Percentiles rank a stretch among this genome's conserved stretches.
phyloP scores from a whole-genome alignment of 2,888 invertebrate genomes.

The Hydraecia micacea region DNA sequence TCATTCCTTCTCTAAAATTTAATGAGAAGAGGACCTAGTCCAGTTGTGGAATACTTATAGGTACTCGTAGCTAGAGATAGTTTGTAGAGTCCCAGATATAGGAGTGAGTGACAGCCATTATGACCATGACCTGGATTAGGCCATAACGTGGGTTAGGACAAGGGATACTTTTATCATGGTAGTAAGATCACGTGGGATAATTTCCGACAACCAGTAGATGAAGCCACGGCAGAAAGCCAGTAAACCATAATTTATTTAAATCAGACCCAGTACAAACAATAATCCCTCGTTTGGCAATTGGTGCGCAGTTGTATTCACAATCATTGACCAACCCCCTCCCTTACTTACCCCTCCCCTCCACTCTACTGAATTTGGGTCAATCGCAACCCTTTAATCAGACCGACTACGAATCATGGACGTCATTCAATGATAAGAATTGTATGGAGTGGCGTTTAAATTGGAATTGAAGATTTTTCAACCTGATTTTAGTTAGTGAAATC shows the following conservation, averaged over 20 bases:
- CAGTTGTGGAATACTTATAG: too few relatives aligned
- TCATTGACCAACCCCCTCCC: background rate
- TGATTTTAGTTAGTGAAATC: background rate
- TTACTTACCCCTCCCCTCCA: background rate
- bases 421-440: conserved; percentile 16
- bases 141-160: too few relatives aligned
- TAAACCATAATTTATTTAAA: background rate
- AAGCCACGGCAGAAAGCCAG: background rate
- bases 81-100: too few relatives aligned
- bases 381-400: conserved; percentile 55
- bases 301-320: conserved; percentile 42
- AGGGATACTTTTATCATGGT: too few relatives aligned
- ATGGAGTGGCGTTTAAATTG: conserved; percentile 24
- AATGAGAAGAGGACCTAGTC: background rate
- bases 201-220: background rate
- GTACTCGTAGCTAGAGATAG: too few relatives aligned
- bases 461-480: conserved; percentile 5
- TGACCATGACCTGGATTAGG: too few relatives aligned
- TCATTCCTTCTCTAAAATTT: background rate
- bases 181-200: too few relatives aligned
- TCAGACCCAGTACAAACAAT: conserved; percentile 9
- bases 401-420: conserved; percentile 33
- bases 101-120: too few relatives aligned
- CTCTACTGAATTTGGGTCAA: conserved; percentile 58
- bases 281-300: conserved; percentile 29